A percentile compares a stretch with the other conserved stretches of the same genome.
phyloP scores from a whole-genome alignment of 2,797 vertebrate genomes.

The Vireo griseus region DNA sequence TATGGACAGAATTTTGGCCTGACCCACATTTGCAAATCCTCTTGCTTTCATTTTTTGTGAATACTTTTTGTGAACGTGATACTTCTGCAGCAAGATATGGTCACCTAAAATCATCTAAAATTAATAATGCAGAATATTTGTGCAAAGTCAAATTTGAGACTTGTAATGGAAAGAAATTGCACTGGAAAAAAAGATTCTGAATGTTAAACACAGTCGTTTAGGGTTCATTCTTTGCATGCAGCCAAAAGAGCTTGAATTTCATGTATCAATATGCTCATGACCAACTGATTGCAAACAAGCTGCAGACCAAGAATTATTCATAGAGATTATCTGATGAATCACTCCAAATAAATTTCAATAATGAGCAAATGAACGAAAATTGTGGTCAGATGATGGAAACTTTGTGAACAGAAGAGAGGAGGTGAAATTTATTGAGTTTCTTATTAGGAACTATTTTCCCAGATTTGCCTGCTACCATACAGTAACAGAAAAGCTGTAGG shows the following conservation, averaged over 20 bases:
- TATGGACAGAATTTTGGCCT: background rate
- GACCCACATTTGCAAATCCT: background rate
- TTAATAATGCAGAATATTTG: background rate
- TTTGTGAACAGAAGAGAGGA: constrained; percentile 3
- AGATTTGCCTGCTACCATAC: background rate
- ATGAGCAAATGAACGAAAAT: constrained; percentile 36
- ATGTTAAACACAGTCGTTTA: background rate
- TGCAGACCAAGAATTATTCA: constrained; percentile 36
- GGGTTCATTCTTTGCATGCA: background rate
- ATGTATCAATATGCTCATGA: constrained; percentile 22
- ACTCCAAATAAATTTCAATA: constrained; percentile 7
- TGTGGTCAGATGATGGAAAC: constrained; percentile 27
- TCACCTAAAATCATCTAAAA: background rate
- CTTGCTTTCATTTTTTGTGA: background rate
- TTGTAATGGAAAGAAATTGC: background rate
- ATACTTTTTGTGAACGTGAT: background rate
- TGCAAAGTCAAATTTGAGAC: background rate
- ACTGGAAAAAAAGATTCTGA: background rate
- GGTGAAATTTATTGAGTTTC: constrained; percentile 23
- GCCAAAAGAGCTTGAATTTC: constrained; percentile 49
- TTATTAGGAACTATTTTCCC: constrained; percentile 5
- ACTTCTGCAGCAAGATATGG: background rate
- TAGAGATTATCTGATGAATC: constrained; percentile 32
- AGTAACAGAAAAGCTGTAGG: background rate
- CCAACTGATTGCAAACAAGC: constrained; percentile 34